Evolutionary conservation across 2,888 invertebrate genomes (phyloP), one percentile per base, ranked within the genome.

Genomic region (Eupithecia inturbata): DNA sequence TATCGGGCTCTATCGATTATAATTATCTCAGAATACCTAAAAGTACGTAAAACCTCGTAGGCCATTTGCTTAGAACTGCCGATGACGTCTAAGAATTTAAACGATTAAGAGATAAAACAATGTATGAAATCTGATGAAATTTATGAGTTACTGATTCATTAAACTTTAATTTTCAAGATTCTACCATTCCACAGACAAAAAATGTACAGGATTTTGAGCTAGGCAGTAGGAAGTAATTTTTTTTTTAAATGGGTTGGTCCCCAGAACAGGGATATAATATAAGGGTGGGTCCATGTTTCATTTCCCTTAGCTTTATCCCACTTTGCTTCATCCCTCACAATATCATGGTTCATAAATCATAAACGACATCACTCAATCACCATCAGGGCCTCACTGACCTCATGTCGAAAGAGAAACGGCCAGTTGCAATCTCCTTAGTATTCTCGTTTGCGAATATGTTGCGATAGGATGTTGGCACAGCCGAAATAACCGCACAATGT

Each of bases 391-490:
- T 22, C 36, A 26, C 14, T 53, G 69, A 71, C 68, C 62, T 73
- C 63, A 67, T 39, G 66, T 36, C 76, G 26, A 57, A 77, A 84
- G 83, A 84, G 83, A 84, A 71, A 67, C 41, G 22, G 67, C 31
- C 66, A 41, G 66, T 74, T 82, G 87, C 83, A 86, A 85, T 77
- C 78, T 85, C 83, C 82, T 79, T 76, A 76, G 67, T 77, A 78
- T 80, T 76, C 79, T 78, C 45, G 76, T 80, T 79, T 73, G 78
- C 79, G 80, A 82, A 81, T 80, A 80, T 71, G 78, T 85, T 86
- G 82, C 87, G 80, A 79, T 78, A 78, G 82, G 82, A 82, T 83
- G 78, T 83, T 83, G 79, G 82, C 77, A 74, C 80, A 82, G 81
- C 77, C 78, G 76, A 79, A 78, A 78, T 75, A 45, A 39, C n/a